These are phyloP conservation scores for Telmatherina bonti DNA, from an alignment of 2,797 vertebrate genomes.

Conservation along the genomic window DNA sequence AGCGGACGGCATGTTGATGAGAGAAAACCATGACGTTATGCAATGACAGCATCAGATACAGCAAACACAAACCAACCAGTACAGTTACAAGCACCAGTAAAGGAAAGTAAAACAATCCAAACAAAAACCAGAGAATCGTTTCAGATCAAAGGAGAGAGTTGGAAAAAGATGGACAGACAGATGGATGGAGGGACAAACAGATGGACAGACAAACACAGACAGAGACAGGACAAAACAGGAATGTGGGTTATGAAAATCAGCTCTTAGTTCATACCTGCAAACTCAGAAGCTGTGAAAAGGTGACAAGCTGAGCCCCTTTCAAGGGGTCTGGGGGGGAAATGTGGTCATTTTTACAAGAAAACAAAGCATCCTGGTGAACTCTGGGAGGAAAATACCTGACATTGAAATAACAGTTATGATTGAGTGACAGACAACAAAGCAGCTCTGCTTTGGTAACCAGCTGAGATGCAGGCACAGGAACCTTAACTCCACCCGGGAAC, in stretches of 20 bases:
- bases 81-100: slow-evolving; percentile 70
- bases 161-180: slow-evolving; percentile 60
- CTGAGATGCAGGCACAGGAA: background rate
- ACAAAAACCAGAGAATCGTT: slow-evolving; percentile 60
- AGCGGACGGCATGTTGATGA: slow-evolving; percentile 32
- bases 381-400: background rate
- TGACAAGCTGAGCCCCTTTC: background rate
- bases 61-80: slow-evolving; percentile 67
- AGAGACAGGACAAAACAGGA: slow-evolving; percentile 86
- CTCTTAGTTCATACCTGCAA: slow-evolving; percentile 61
- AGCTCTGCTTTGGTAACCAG: background rate
- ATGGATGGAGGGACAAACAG: slow-evolving; percentile 74
- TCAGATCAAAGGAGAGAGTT: slow-evolving; percentile 67
- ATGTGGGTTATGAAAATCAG: slow-evolving; percentile 84
- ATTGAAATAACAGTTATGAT: background rate
- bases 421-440: background rate
- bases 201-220: slow-evolving; percentile 67
- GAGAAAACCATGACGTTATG: slow-evolving; percentile 45
- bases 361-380: background rate
- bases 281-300: background rate
- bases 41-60: slow-evolving; percentile 63
- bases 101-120: slow-evolving; percentile 51
- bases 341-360: background rate
- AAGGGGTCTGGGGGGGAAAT: background rate
- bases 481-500: background rate